phyloP scores from a whole-genome alignment of 1,140 invertebrate species.

The Drosophila lowei region DNA sequence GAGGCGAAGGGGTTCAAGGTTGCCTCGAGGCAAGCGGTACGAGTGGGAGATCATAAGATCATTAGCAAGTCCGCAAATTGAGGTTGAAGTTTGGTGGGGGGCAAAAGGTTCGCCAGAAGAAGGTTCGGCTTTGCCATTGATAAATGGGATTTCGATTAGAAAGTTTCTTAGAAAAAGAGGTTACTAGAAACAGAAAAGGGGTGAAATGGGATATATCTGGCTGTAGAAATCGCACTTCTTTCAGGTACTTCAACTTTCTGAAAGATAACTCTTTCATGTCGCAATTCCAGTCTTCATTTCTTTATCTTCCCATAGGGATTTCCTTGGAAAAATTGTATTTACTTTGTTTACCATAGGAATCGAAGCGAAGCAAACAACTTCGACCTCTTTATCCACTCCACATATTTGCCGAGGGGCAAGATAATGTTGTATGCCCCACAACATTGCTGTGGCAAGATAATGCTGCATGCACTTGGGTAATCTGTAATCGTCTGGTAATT shows the following conservation, averaged over 20 bases:
- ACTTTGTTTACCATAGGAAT: constrained; percentile 42
- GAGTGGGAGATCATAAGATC: constrained; percentile 24
- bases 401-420: background rate
- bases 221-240: background rate
- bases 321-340: constrained; percentile 28
- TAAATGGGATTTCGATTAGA: constrained; percentile 22
- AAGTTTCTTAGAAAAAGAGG: background rate
- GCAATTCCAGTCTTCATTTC: background rate
- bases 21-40: constrained; percentile 17
- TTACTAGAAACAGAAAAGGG: background rate
- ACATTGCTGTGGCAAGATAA: constrained; percentile 33
- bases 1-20: constrained; percentile 35
- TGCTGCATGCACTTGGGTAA: constrained; percentile 49
- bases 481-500: constrained; percentile 45
- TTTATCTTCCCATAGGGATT: background rate
- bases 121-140: constrained; percentile 5
- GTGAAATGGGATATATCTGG: background rate
- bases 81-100: constrained; percentile 13
- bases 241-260: background rate
- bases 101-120: background rate
- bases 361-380: constrained; percentile 46
- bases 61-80: constrained; percentile 43
- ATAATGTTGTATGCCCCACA: background rate
- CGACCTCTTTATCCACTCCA: constrained; percentile 48
- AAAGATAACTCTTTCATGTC: background rate